Conservation (phyloP, 92 coral and sea anemone genomes). For the Palythoa grandiflora region DNA sequence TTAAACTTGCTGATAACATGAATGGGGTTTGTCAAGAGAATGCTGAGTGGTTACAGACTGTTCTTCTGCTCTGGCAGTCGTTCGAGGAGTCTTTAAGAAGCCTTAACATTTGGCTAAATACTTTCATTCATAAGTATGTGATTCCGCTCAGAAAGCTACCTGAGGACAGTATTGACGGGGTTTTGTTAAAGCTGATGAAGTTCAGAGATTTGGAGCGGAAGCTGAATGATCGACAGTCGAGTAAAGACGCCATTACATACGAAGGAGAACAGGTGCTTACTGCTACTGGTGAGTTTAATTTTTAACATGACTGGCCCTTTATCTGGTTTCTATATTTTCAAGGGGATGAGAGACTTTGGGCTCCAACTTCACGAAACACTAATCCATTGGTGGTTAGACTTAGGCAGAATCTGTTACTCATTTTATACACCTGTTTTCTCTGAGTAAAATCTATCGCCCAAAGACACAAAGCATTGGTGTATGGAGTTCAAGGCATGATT, state of each 20-base stretch:
- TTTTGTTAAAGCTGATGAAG: slow-evolving; percentile 87
- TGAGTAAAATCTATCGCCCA: no score
- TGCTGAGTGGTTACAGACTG: slow-evolving; percentile 79
- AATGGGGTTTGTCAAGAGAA: slow-evolving; percentile 84
- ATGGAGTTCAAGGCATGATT: no score
- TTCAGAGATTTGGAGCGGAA: slow-evolving; percentile 92
- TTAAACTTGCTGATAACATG: slow-evolving; percentile 87
- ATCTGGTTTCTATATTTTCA: no score
- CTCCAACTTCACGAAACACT: no score
- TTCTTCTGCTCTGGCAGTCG: slow-evolving; percentile 90
- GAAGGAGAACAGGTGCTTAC: slow-evolving; percentile 94
- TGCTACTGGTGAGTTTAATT: slow-evolving; percentile 73
- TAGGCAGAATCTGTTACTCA: no score
- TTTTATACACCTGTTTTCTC: no score
- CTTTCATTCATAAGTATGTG: slow-evolving; percentile 66
- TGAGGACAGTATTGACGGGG: slow-evolving; percentile 83
- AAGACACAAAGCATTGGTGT: no score
- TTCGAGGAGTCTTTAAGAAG: slow-evolving; percentile 82
- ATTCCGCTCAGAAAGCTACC: slow-evolving; percentile 72
- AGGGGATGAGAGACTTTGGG: no score
- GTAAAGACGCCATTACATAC: slow-evolving; percentile 80
- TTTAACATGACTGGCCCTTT: no score
- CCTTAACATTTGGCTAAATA: slow-evolving; percentile 82
- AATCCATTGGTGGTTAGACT: no score
- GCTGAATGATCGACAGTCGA: slow-evolving; percentile 87